These are phyloP conservation scores for Hapalemur alaotrensis DNA, from an alignment of 2,797 vertebrate genomes.

Conservation along the genomic window DNA sequence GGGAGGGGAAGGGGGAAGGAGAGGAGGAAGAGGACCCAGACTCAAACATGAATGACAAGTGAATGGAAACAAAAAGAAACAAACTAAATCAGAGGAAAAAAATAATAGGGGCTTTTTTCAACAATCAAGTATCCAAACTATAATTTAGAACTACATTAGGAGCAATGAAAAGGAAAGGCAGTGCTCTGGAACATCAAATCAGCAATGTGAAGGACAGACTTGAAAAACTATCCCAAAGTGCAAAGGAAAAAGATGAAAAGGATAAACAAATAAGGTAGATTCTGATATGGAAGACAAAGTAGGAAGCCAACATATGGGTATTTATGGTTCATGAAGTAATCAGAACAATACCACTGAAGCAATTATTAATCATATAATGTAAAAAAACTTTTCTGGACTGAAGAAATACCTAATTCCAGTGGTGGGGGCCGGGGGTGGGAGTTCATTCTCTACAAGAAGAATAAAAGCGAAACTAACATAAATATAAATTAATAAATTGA, in stretches of 20 bases:
- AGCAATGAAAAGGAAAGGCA: background rate
- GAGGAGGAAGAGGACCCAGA: background rate
- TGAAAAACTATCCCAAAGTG: background rate
- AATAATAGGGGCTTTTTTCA: background rate
- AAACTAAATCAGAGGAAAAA: background rate
- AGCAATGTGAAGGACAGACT: background rate
- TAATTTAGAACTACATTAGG: background rate
- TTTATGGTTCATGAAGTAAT: background rate
- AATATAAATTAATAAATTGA: background rate
- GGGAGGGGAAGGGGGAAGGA: background rate
- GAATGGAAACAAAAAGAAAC: background rate
- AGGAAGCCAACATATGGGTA: background rate
- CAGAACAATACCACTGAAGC: background rate
- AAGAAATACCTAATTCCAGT: background rate
- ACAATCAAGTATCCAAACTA: background rate
- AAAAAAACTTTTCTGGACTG: constrained; percentile 1
- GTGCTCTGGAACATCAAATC: background rate
- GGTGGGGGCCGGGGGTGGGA: background rate
- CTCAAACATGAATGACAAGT: background rate
- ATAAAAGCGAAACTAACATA: background rate
- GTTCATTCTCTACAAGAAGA: background rate
- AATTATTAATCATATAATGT: background rate
- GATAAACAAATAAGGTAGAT: background rate
- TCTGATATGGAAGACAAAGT: background rate
- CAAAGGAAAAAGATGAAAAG: background rate